phyloP scores from a whole-genome alignment of 2,113 vertebrate species.

The Gnathonemus longibarbis region DNA sequence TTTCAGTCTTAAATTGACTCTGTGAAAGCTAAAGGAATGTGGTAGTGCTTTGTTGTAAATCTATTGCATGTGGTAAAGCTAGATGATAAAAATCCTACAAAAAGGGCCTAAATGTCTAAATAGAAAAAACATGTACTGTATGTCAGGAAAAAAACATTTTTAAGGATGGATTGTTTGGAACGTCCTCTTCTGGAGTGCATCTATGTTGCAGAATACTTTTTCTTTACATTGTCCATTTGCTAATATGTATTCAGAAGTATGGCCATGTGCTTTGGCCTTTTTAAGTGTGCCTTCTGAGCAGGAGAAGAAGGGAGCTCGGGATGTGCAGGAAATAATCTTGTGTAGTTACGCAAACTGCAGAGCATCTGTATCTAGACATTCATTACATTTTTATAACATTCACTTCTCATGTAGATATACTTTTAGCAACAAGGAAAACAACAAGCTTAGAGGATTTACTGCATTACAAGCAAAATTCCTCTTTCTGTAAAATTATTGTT shows the following conservation, averaged over 20 bases:
- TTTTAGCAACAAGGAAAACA: background rate
- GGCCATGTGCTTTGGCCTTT: background rate
- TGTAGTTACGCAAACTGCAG: background rate
- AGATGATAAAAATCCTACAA: background rate
- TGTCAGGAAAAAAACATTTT: background rate
- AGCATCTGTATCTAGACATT: background rate
- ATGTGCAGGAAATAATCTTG: background rate
- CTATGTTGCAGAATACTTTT: background rate
- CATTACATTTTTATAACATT: background rate
- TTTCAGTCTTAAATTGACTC: constrained; percentile 30
- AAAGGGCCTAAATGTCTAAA: background rate
- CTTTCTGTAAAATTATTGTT: background rate
- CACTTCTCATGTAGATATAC: background rate
- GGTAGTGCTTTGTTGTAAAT: constrained; percentile 12
- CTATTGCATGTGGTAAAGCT: constrained; percentile 29
- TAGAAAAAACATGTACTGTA: background rate
- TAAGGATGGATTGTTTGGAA: background rate
- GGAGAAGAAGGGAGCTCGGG: background rate
- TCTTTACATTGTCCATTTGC: background rate
- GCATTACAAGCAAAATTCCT: background rate
- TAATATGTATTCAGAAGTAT: background rate
- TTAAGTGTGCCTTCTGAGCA: background rate
- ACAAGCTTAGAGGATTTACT: background rate
- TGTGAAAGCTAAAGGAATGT: background rate
- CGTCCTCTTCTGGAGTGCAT: background rate